Evolutionary conservation across 1,140 invertebrate genomes (phyloP), one percentile per base, ranked within the genome.

Genomic region (Solen grandis): DNA sequence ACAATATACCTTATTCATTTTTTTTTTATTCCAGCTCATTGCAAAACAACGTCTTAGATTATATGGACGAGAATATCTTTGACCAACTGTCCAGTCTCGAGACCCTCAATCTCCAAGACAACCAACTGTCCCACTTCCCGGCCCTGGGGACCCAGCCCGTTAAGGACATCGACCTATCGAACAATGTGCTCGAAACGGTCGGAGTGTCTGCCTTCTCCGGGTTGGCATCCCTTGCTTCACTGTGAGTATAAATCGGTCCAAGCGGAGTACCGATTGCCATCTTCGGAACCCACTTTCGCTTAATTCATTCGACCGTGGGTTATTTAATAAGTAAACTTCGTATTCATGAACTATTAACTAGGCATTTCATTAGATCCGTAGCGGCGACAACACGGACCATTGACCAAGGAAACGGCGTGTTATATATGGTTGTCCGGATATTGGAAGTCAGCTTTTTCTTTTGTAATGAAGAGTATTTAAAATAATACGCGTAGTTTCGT

Each of bases 161-260:
- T 31, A 72, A 60, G 1, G 55, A 57, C 19, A 72, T 80, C 0
- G 41, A 80, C 29, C 41, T 80, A 4, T 13, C 52, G 16, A 35
- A 57, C 16, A 80, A 80, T 36, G 46, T 46, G 0, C 27, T 80
- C 14, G 77, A 80, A 55, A 80, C 77, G 16, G 35, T 80, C 13
- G 77, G 55, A 1, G 5, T 25, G 27, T 8, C 25, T n/a, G 77
- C 77, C 1, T 80, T 80, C 25, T 33, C 36, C 2, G 25, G n/a
- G 25, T 60, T 80, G 5, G 27, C 57, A 14, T 22, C 13, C 1
- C 41, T 80, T 3, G 16, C 41, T 16, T 72, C 68, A 80, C 41
- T 80, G 77, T 80, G 73, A 80, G 68, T 50, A 35, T n/a, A n/a
- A n/a, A n/a, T n/a, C n/a, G n/a, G n/a, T n/a, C n/a, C n/a, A n/a